These are phyloP conservation scores for Pseudomugil tenellus DNA, from an alignment of 2,797 vertebrate species.

Conservation along the genomic window DNA sequence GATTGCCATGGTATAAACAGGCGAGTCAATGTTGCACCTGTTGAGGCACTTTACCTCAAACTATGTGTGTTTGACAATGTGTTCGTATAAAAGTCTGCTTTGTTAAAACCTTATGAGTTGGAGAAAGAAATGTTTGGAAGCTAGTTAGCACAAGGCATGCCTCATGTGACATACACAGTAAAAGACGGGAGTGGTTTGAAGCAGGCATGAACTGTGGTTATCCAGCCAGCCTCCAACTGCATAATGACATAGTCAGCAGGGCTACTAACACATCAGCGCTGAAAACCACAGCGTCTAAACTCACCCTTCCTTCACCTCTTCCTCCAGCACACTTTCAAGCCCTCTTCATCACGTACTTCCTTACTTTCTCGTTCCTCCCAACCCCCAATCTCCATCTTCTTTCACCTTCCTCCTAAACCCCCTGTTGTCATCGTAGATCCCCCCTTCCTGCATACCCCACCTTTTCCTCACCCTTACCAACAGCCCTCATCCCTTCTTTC, in stretches of 20 bases:
- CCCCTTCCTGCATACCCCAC: constrained; percentile 72
- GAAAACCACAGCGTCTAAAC: constrained; percentile 75
- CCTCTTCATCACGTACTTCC: constrained; percentile 71
- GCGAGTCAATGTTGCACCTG: constrained; percentile 10
- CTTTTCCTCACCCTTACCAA: constrained; percentile 72
- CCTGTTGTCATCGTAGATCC: constrained; percentile 76
- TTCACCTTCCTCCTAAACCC: constrained; percentile 76
- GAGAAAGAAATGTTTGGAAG: constrained; percentile 18
- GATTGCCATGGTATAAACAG: neutral
- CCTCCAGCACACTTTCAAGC: constrained; percentile 59
- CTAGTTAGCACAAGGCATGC: constrained; percentile 4
- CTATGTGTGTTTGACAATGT: neutral
- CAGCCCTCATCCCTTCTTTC: constrained; percentile 59
- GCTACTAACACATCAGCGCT: constrained; percentile 88
- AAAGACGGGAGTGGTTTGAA: constrained; percentile 39
- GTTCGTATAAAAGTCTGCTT: neutral
- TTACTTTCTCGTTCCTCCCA: constrained; percentile 48
- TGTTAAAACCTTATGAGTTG: constrained; percentile 11
- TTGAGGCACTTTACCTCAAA: constrained; percentile 2
- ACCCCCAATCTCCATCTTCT: constrained; percentile 73
- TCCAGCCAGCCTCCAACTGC: constrained; percentile 42
- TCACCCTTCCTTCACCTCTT: constrained; percentile 80
- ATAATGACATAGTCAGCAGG: constrained; percentile 82
- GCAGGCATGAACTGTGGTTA: constrained; percentile 48
- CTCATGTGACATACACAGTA: constrained; percentile 42